Base-by-base conservation (phyloP, 2,888 invertebrate genomes). In the Ophioninae sp. region DNA sequence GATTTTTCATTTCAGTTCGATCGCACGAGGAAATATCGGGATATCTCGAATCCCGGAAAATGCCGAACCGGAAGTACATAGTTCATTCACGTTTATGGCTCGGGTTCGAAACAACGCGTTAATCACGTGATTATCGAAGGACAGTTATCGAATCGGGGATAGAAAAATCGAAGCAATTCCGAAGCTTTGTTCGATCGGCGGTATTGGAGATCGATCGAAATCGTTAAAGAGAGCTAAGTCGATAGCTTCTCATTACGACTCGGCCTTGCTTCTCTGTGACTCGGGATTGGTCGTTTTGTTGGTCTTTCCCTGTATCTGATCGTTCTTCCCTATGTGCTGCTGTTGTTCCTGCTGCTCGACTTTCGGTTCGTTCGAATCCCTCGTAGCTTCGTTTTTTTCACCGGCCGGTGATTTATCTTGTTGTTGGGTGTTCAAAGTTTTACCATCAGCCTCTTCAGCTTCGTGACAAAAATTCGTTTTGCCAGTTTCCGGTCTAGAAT, bases 241-340 rank as follows among this genome's bases (percentile, higher is more conserved):
- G 64, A 17, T 64, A 37, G 62, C 59, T 64, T 68, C 72, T 78
- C 84, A 88, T 91, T 92, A 92, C 87, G 91, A 90, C 62, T 92
- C 91, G 10, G 88, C 87, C 85, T 91, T 90, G 77, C 86, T 90
- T 68, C 88, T 89, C 82, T 91, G 89, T 70, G 86, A 85, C 61
- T 92, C 91, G 39, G 87, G 87, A 68, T 91, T 91, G 30, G 79
- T 68, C 61, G 73, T 79, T 82, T 84, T 84, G 39, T 69, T 84
- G 61, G 79, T 84, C 74, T 91, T 91, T 59, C 86, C 88, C 82
- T 89, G 89, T 79, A 88, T 86, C 79, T 89, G 88, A 39, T 90
- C 90, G n/a, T 74, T 83, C 76, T 89, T 89, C 44, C 85, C 76
- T n/a, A 87, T 85, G 67, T 76, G 86, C 79, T 79, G 85, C 7